Percentiles rank a stretch among this genome's conserved stretches.
Conservation (phyloP, 2,888 invertebrate species). For the Acleris literana region DNA sequence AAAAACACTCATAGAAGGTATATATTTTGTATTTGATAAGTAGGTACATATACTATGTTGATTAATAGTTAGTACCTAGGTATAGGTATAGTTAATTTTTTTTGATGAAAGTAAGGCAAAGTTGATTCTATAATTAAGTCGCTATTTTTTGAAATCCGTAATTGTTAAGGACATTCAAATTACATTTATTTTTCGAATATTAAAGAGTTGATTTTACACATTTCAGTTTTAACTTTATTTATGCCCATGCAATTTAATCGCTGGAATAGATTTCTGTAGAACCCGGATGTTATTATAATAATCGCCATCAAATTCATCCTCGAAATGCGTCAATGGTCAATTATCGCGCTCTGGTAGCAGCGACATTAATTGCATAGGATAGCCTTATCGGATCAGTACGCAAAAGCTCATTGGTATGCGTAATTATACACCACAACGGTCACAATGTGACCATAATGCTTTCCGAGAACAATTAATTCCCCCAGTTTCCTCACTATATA, state of each 20-base stretch:
- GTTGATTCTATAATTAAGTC: not conserved
- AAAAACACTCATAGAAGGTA: not conserved
- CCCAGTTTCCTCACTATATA: conserved; percentile 16
- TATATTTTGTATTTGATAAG: too few relatives aligned
- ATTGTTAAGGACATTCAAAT: not conserved
- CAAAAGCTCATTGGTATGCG: conserved; percentile 26
- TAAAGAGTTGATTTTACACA: conserved; percentile 12
- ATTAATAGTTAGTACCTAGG: too few relatives aligned
- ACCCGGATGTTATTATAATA: conserved; percentile 21
- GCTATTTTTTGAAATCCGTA: not conserved
- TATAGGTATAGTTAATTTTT: too few relatives aligned
- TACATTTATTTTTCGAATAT: not conserved
- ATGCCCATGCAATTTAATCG: too few relatives aligned
- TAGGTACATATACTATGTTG: too few relatives aligned
- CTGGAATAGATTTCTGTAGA: conserved; percentile 6
- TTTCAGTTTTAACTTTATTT: not conserved
- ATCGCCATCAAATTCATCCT: conserved; percentile 19
- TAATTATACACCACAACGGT: conserved; percentile 25
- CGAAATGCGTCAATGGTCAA: conserved; percentile 17
- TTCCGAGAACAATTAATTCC: conserved; percentile 14
- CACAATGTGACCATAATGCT: conserved; percentile 18
- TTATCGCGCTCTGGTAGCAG: conserved; percentile 11
- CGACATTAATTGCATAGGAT: conserved; percentile 5
- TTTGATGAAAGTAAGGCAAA: too few relatives aligned
- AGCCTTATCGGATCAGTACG: conserved; percentile 14